Evolutionary conservation across 2,797 vertebrate species (phyloP).

Genomic region (Streptopelia turtur): DNA sequence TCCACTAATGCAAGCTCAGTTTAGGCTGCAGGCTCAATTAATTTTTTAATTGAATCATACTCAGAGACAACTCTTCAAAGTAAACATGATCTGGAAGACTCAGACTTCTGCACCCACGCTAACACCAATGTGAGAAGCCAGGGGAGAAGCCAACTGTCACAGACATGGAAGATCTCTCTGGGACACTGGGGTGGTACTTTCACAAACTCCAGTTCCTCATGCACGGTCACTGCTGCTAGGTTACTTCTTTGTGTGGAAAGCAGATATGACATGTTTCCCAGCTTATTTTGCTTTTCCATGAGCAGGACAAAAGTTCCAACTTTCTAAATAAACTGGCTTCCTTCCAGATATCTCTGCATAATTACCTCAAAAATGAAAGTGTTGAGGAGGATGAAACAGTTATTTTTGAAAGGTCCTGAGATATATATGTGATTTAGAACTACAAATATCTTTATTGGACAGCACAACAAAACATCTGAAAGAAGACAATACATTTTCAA

Average conservation of each 20-base stretch:
- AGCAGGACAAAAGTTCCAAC: neutral
- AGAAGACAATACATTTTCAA: neutral
- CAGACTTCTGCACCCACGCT: rapidly evolving
- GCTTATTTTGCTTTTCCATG: neutral
- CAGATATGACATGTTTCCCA: neutral
- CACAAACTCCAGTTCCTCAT: neutral
- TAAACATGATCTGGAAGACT: neutral
- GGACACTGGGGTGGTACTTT: neutral
- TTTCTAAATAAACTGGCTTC: neutral
- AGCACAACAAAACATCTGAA: neutral
- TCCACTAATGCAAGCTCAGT: neutral
- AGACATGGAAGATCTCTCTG: neutral
- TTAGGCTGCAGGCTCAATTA: neutral
- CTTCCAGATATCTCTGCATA: neutral
- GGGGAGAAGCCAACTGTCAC: neutral
- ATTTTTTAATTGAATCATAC: neutral
- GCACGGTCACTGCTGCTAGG: neutral
- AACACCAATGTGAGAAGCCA: neutral
- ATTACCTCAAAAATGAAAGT: neutral
- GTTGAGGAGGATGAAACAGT: rapidly evolving
- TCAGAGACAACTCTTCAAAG: neutral
- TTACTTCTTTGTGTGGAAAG: neutral
- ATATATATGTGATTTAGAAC: neutral
- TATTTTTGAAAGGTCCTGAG: neutral
- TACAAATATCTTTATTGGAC: neutral